Evolutionary conservation across 2,888 invertebrate genomes (phyloP).

Genomic region (Yponomeuta cagnagella): DNA sequence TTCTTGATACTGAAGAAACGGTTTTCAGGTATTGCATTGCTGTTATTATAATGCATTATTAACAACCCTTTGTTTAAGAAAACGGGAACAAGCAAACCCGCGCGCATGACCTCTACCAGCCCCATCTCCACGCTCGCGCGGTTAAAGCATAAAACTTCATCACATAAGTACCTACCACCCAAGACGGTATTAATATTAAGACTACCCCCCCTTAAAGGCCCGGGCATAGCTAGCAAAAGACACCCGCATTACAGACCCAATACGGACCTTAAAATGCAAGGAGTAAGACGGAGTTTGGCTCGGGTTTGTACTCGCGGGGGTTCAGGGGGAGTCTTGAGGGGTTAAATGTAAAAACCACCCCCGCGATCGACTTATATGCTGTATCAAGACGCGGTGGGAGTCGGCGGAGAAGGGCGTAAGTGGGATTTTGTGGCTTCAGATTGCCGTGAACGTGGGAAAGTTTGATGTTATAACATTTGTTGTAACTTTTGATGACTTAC

Average conservation of each 20-base stretch:
- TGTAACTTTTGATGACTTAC: too few species aligned
- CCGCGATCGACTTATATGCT: conserved; percentile 74
- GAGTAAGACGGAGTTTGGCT: conserved; percentile 25
- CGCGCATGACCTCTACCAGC: neutral
- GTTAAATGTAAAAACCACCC: conserved; percentile 72
- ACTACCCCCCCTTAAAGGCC: conserved; percentile 37
- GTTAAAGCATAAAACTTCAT: conserved; percentile 54
- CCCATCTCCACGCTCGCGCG: neutral
- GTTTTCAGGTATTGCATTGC: too few species aligned
- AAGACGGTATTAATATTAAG: conserved; percentile 71
- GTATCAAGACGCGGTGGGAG: conserved; percentile 61
- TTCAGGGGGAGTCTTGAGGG: conserved; percentile 49
- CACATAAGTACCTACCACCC: conserved; percentile 54
- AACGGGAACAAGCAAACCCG: neutral
- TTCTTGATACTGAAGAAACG: too few species aligned
- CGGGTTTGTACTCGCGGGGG: conserved; percentile 20
- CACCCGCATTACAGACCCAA: neutral
- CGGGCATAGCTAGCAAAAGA: neutral
- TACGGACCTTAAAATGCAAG: neutral
- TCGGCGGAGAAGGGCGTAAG: conserved; percentile 27
- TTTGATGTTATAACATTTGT: too few species aligned
- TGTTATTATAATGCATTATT: too few species aligned
- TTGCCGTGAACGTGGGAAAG: neutral
- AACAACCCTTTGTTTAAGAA: too few species aligned
- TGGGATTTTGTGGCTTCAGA: conserved; percentile 20